A percentile compares a stretch with the other conserved stretches of the same genome.
Conservation (phyloP, 2,888 invertebrate genomes). For the Allolobophora icterica region DNA sequence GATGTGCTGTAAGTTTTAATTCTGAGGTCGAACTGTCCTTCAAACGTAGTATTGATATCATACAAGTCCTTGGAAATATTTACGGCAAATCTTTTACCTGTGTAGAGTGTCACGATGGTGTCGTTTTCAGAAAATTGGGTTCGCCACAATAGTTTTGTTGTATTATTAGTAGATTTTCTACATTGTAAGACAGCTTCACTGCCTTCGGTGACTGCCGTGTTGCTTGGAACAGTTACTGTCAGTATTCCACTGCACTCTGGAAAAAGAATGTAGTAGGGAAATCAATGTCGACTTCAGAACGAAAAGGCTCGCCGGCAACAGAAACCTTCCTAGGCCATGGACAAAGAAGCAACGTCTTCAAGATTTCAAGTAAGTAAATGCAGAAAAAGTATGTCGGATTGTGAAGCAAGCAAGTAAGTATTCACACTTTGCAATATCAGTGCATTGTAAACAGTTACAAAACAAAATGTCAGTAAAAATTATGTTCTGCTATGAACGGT, state of each 20-base stretch:
- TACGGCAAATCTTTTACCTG: neutral
- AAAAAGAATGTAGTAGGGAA: neutral
- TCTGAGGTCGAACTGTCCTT: neutral
- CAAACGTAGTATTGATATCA: neutral
- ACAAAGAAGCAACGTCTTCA: too few relatives aligned
- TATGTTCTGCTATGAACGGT: too few relatives aligned
- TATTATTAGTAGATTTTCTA: too few relatives aligned
- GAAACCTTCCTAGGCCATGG: too few relatives aligned
- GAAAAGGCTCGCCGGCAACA: too few relatives aligned
- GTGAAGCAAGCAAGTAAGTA: too few relatives aligned
- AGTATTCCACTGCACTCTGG: neutral
- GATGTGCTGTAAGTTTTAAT: neutral
- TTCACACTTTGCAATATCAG: too few relatives aligned
- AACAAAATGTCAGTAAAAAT: too few relatives aligned
- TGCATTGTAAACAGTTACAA: too few relatives aligned
- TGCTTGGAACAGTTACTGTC: neutral
- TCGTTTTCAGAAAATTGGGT: neutral
- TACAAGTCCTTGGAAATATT: neutral
- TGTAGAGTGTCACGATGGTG: neutral
- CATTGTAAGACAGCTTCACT: neutral
- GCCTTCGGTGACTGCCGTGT: neutral
- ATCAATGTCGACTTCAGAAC: too few relatives aligned
- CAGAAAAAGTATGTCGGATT: too few relatives aligned
- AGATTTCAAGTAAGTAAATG: too few relatives aligned
- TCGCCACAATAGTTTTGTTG: neutral